Evolutionary conservation across 2,888 invertebrate species (phyloP).

Genomic region (Subacronicta megacephala): DNA sequence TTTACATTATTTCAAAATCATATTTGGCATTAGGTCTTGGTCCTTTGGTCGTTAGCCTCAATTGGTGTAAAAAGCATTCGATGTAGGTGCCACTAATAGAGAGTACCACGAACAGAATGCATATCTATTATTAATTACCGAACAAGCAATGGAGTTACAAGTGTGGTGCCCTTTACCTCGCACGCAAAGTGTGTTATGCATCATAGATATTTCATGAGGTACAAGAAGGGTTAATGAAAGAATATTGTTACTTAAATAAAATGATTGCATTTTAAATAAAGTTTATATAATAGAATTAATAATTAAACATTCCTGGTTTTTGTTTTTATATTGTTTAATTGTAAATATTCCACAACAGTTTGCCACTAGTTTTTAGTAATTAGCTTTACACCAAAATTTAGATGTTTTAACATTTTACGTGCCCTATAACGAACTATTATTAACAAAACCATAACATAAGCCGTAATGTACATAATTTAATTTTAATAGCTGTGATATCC

Average conservation of each 20-base stretch:
- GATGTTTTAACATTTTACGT: conserved; percentile 69
- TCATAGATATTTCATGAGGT: conserved; percentile 3
- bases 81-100: background rate
- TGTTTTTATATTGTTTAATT: conserved; percentile 53
- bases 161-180: conserved; percentile 31
- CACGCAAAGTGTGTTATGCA: conserved; percentile 5
- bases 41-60: no score
- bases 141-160: conserved; percentile 12
- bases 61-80: no score
- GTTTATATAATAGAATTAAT: conserved; percentile 37
- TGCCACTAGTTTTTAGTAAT: conserved; percentile 83
- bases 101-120: background rate
- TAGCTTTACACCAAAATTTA: conserved; percentile 89
- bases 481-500: conserved; percentile 87
- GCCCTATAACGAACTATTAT: conserved; percentile 67
- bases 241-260: conserved; percentile 28
- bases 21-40: no score
- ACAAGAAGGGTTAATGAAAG: conserved; percentile 23
- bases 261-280: conserved; percentile 58
- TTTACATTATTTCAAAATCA: conserved; percentile 19
- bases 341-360: conserved; percentile 66
- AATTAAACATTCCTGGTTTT: conserved; percentile 56
- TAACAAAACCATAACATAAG: conserved; percentile 63
- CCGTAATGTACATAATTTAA: conserved; percentile 76
- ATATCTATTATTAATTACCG: no score